Conservation (phyloP, 2,888 invertebrate species). For the Sesia bembeciformis region DNA sequence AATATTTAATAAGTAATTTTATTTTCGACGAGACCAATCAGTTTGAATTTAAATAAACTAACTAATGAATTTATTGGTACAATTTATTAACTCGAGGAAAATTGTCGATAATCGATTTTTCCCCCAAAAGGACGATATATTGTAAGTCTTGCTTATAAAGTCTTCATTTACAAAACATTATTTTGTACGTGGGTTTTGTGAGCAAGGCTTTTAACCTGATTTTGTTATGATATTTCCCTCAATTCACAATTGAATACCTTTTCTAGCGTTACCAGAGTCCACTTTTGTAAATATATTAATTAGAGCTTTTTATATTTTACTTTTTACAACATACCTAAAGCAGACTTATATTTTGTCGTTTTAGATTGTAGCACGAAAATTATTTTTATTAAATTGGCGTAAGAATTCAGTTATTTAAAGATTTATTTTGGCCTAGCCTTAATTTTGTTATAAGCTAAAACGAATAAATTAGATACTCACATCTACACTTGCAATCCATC, state of each 20-base stretch:
- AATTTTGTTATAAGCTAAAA: conserved; percentile 22
- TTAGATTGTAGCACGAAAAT: too few species aligned
- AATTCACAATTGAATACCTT: neutral
- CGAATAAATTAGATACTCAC: neutral
- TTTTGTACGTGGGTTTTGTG: neutral
- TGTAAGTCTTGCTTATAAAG: neutral
- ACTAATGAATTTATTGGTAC: too few species aligned
- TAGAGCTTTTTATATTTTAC: conserved; percentile 40
- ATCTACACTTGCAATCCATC: neutral
- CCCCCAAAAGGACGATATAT: too few species aligned
- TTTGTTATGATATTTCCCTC: neutral
- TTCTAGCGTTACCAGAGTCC: conserved; percentile 37
- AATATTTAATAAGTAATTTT: too few species aligned
- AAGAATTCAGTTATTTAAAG: conserved; percentile 25
- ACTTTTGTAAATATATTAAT: conserved; percentile 49
- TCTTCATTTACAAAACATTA: neutral
- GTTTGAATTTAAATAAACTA: too few species aligned
- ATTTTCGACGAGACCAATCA: too few species aligned
- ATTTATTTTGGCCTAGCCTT: conserved; percentile 35
- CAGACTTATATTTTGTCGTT: conserved; percentile 15
- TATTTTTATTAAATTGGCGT: conserved; percentile 31
- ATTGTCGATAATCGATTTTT: too few species aligned
- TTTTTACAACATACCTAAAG: conserved; percentile 37
- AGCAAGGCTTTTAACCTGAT: neutral
- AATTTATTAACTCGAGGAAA: too few species aligned